A percentile compares a stretch with the other conserved stretches of the same genome.
Evolutionary conservation across 2,113 vertebrate genomes (phyloP).

Genomic region (Hiodon tergisus): DNA sequence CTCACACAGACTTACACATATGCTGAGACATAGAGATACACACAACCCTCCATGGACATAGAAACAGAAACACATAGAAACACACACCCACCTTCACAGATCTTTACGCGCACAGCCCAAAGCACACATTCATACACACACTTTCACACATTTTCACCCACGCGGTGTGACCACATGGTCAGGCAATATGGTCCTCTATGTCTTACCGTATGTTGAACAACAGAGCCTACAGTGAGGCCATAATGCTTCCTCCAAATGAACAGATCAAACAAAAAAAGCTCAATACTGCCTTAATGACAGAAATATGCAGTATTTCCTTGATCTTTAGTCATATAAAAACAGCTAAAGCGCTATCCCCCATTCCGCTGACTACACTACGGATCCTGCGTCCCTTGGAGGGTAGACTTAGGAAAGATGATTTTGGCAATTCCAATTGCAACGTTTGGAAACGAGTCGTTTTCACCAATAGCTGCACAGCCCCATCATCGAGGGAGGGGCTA

Average conservation of each 20-base stretch:
- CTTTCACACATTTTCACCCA: background rate
- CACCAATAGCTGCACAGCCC: background rate
- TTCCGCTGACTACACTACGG: too few relatives aligned
- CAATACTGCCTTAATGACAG: background rate
- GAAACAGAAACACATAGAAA: background rate
- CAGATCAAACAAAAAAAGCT: background rate
- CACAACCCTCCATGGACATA: background rate
- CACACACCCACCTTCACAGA: slow-evolving; percentile 3
- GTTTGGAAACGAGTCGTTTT: background rate
- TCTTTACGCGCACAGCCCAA: background rate
- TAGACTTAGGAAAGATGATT: too few relatives aligned
- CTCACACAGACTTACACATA: background rate
- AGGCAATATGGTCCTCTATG: slow-evolving; percentile 5
- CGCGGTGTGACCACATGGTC: slow-evolving; percentile 1
- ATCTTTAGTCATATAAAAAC: too few relatives aligned
- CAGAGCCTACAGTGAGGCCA: background rate
- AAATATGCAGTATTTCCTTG: too few relatives aligned
- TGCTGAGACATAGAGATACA: background rate
- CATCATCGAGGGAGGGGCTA: background rate
- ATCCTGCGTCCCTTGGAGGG: too few relatives aligned
- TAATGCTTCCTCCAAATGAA: background rate
- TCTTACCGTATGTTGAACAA: background rate
- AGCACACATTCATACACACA: background rate
- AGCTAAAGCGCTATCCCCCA: too few relatives aligned
- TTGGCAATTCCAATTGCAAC: too few relatives aligned